Conservation (phyloP, 2,113 vertebrate genomes). For the Accipiter cooperii region DNA sequence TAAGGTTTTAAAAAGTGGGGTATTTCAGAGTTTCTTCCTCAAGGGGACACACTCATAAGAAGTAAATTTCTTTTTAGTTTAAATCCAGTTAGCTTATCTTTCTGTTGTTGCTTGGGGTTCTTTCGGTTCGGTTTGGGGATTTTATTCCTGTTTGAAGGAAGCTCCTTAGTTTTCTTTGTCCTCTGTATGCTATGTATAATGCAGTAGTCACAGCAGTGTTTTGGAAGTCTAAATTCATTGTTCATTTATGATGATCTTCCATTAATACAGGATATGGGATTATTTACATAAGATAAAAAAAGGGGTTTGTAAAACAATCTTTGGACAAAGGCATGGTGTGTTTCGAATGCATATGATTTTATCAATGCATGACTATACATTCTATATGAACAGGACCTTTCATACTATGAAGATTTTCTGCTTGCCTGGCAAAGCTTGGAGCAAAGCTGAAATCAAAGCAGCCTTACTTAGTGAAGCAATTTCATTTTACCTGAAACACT, state of each 20-base stretch:
- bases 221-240: background rate
- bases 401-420: conserved; percentile 34
- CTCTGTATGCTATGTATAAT: background rate
- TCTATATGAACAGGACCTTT: conserved; percentile 22
- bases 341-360: background rate
- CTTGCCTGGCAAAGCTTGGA: conserved; percentile 48
- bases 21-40: background rate
- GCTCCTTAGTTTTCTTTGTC: background rate
- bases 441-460: conserved; percentile 64
- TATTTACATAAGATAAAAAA: conserved; percentile 8
- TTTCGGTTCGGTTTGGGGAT: background rate
- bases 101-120: background rate
- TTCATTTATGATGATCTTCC: conserved; percentile 16
- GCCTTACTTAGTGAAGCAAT: conserved; percentile 53
- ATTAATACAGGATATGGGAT: background rate
- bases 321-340: background rate
- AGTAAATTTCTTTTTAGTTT: background rate
- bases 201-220: background rate
- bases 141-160: background rate
- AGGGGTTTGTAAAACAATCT: conserved; percentile 18
- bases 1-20: background rate
- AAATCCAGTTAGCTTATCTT: background rate
- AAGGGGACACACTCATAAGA: background rate
- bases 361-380: conserved; percentile 45
- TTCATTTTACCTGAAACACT: conserved; percentile 65